These are phyloP conservation scores for Hiodon alosoides DNA, from an alignment of 2,113 vertebrate species.

Conservation along the genomic window DNA sequence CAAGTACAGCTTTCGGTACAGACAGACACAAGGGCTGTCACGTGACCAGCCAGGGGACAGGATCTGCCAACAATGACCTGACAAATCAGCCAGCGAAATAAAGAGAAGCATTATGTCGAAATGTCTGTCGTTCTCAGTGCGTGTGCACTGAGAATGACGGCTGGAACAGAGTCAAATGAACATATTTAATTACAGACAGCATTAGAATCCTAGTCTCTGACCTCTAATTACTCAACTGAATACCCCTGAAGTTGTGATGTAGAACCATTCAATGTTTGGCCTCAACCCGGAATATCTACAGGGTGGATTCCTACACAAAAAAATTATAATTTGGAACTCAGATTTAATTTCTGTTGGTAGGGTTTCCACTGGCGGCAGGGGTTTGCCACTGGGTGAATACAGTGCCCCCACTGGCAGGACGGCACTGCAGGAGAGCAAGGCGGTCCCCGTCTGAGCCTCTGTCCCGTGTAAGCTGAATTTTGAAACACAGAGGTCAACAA, in stretches of 20 bases:
- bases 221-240: slow-evolving; percentile 32
- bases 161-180: slow-evolving; percentile 27
- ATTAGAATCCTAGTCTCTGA: slow-evolving; percentile 21
- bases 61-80: neutral
- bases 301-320: slow-evolving; percentile 15
- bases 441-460: neutral
- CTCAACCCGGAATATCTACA: slow-evolving; percentile 20
- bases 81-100: slow-evolving; percentile 11
- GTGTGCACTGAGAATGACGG: slow-evolving; percentile 10
- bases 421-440: neutral
- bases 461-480: neutral
- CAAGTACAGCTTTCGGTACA: slow-evolving; percentile 1
- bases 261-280: slow-evolving; percentile 1
- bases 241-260: slow-evolving; percentile 7
- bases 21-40: neutral
- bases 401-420: neutral
- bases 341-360: neutral
- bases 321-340: neutral
- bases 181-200: slow-evolving; percentile 34
- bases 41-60: neutral
- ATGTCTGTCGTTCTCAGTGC: slow-evolving; percentile 11
- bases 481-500: neutral
- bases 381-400: neutral
- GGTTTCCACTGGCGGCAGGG: neutral
- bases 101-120: neutral